Conservation (phyloP, 1,140 invertebrate genomes). For the Drosophila eugracilis region DNA sequence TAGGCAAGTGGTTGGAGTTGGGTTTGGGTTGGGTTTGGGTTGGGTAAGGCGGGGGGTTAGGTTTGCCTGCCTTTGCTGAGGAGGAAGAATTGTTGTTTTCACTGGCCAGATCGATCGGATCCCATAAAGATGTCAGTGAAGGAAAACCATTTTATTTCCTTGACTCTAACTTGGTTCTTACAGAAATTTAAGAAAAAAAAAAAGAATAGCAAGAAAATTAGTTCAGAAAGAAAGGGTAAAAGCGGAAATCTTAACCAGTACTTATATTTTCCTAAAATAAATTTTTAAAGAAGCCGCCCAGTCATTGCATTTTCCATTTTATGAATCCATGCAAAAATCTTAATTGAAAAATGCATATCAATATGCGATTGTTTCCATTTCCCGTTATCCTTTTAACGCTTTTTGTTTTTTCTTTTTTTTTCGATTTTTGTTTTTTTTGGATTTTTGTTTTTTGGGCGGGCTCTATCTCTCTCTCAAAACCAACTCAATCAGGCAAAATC, state of each 20-base stretch:
- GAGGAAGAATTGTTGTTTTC: conserved; percentile 36
- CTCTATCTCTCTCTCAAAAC: conserved; percentile 28
- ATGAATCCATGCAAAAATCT: conserved; percentile 9
- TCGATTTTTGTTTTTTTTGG: neutral
- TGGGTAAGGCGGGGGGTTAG: no score
- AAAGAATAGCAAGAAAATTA: no score
- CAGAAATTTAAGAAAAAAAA: no score
- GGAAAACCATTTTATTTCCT: neutral
- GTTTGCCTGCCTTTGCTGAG: neutral
- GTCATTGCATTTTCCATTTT: neutral
- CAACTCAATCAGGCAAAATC: conserved; percentile 72
- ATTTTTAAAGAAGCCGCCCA: neutral
- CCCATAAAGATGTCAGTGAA: conserved; percentile 14
- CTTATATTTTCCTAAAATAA: no score
- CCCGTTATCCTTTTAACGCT: conserved; percentile 12
- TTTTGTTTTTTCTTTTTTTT: conserved; percentile 7
- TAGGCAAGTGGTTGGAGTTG: conserved; percentile 39
- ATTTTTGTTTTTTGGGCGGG: conserved; percentile 11
- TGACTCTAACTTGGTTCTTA: no score
- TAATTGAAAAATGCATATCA: conserved; percentile 49
- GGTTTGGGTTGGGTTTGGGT: no score
- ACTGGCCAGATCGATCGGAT: conserved; percentile 22
- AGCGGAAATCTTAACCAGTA: no score
- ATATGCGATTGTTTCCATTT: conserved; percentile 24
- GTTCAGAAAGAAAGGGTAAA: no score